Base-by-base conservation (phyloP, 2,797 vertebrate species). In the Eulemur coronatus region DNA sequence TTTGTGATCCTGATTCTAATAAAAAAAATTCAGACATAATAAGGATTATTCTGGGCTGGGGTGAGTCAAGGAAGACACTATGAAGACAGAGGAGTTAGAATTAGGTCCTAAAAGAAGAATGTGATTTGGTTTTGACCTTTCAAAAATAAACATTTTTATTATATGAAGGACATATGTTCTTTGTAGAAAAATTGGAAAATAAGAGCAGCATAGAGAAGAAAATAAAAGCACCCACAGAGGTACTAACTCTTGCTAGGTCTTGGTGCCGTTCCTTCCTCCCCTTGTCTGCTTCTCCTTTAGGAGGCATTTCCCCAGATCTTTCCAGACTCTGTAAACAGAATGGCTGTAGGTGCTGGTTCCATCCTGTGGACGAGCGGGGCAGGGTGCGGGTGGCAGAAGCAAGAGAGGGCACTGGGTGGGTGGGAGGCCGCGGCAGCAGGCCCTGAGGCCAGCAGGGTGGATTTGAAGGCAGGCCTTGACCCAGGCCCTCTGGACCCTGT, bases 71-170 rank as follows among this genome's bases (percentile, higher is more conserved):
- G 63, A 89, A 92, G 14, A 73, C 33, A 38, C 20, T 8, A 7
- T 17, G 35, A 95, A 82, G 55, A 50, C 9, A 20, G 73, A 76
- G 50, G 59, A n/a, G 73, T 79, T 55, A 73, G 43, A 76, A 67
- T 78, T 11, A 33, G 48, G 41, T 38, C 63, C 43, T 88, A 73
- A 63, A 91, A 92, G 72, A 80, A 86, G 89, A 89, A 63, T 22
- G 2, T 69, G 43, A 88, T 85, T 94, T 90, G 61, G 38, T 92
- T 82, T 70, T 14, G n/a, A 35, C n/a, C 52, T 81, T 92, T 90
- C 63, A 84, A 80, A 93, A 72, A 33, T 10, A 96, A 84, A 76
- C 43, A 8, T 86, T 72, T 79, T 91, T 80, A 48, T 93, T 93
- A 59, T 82, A 41, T n/a, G 65, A 76, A 80, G 59, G 61, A 38